Percentiles rank a stretch among this genome's conserved stretches.
phyloP scores from a whole-genome alignment of 2,797 vertebrate species.

The Esox masquinongy region DNA sequence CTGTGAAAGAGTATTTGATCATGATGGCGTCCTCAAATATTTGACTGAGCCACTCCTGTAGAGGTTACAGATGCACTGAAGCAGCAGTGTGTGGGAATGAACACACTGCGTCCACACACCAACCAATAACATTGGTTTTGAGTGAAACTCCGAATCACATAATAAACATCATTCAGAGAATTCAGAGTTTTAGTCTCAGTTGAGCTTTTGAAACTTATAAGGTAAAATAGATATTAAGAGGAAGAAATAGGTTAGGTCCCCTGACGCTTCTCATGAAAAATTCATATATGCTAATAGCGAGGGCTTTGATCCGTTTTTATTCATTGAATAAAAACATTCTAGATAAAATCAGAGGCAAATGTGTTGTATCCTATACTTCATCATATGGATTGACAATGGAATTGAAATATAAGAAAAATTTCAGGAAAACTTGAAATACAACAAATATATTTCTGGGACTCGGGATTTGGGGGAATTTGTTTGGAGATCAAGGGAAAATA shows the following conservation, averaged over 20 bases:
- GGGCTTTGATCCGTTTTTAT: conserved; percentile 37
- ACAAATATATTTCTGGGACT: conserved; percentile 13
- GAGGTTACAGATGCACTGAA: conserved; percentile 17
- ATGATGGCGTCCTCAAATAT: conserved; percentile 33
- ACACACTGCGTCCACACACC: not conserved
- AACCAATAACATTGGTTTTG: not conserved
- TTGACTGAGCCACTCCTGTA: conserved; percentile 24
- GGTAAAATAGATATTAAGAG: conserved; percentile 26
- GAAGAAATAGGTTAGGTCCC: conserved; percentile 58
- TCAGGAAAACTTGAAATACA: conserved; percentile 2
- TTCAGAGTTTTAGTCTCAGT: conserved; percentile 10
- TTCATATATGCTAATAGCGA: conserved; percentile 54
- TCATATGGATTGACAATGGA: conserved; percentile 8
- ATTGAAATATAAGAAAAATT: conserved; percentile 10
- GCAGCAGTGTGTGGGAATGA: conserved; percentile 18
- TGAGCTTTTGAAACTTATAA: conserved; percentile 17
- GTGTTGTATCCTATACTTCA: conserved; percentile 4
- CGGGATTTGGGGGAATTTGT: not conserved
- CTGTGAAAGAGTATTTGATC: conserved; percentile 17
- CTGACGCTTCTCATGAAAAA: conserved; percentile 49
- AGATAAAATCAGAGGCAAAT: not conserved
- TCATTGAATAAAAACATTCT: conserved; percentile 34
- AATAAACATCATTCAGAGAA: conserved; percentile 23
- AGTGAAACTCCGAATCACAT: conserved; percentile 19
- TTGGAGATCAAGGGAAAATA: not conserved